Evolutionary conservation across 2,888 invertebrate genomes (phyloP).

Genomic region (Scrobipalpa atriplicella): DNA sequence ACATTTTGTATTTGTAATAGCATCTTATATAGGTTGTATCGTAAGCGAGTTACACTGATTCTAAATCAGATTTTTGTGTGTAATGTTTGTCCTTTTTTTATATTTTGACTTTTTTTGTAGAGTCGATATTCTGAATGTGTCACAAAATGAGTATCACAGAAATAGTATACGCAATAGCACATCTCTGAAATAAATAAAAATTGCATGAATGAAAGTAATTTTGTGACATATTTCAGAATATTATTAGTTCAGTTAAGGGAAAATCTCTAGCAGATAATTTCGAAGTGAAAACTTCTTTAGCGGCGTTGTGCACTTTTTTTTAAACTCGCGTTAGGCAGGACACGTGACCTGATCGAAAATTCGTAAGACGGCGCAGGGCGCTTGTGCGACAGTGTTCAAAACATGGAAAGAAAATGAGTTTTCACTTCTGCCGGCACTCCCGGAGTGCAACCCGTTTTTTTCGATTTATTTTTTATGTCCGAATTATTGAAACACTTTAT

Average conservation of each 20-base stretch:
- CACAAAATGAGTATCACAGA: constrained; percentile 15
- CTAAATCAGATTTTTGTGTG: constrained; percentile 64
- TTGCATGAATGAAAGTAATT: background rate
- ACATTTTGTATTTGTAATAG: constrained; percentile 55
- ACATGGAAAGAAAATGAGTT: too few relatives aligned
- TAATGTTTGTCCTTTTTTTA: constrained; percentile 56
- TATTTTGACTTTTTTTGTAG: constrained; percentile 63
- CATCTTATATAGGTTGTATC: constrained; percentile 51
- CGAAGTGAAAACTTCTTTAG: too few relatives aligned
- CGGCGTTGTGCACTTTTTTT: too few relatives aligned
- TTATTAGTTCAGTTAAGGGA: constrained; percentile 34
- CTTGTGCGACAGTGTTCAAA: too few relatives aligned
- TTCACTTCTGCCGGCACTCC: too few relatives aligned
- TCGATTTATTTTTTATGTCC: background rate
- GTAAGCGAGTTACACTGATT: constrained; percentile 56
- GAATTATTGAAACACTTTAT: background rate
- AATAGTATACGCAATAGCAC: too few relatives aligned
- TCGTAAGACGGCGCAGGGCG: too few relatives aligned
- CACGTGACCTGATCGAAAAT: too few relatives aligned
- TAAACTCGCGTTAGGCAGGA: too few relatives aligned
- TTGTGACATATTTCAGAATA: constrained; percentile 31
- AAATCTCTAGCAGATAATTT: constrained; percentile 30
- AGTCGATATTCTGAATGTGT: constrained; percentile 40
- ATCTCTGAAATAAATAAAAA: too few relatives aligned
- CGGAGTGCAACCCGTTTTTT: too few relatives aligned